Base-by-base conservation (phyloP, 2,113 vertebrate genomes). In the Eleginops maclovinus region DNA sequence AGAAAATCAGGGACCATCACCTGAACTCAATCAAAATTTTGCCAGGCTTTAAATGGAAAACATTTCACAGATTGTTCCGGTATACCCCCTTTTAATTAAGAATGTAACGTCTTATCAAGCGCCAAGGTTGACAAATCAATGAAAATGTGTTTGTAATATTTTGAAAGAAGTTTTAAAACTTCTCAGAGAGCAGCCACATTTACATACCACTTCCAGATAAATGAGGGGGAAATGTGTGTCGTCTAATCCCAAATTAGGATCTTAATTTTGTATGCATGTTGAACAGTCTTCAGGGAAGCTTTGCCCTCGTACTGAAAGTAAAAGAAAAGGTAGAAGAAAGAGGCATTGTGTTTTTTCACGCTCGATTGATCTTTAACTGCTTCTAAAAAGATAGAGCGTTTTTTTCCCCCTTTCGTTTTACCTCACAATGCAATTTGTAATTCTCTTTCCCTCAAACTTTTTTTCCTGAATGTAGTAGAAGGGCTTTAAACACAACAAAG, bases 71-170 rank as follows among this genome's bases (percentile, higher is more conserved):
- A 93, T 91, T 89, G 92, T 93, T 93, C 89, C 88, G 88, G 87
- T 88, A 79, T 89, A 87, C 83, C 58, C 81, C 60, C 76, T 82
- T 88, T 90, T 92, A 91, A 92, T 91, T 93, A 91, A 88, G 77
- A 75, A 81, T 31, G 79, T 67, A 21, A 74, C 50, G 77, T 87
- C 87, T 92, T 92, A 92, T 92, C 91, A 6, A 75, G 65, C 19
- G 68, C 65, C 75, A 85, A 79, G 82, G 78, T 87, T 87, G 86
- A 90, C 84, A 85, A 82, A 90, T 84, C 75, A 88, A 73, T 21
- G 50, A 47, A 67, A 91, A 83, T 81, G 55, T 84, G 84, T 89
- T 88, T 88, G 83, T 83, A 81, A 46, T 50, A 84, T 72, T 47
- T 41, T 75, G 13, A 74, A 70, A 75, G 84, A 77, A 81, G 68